phyloP scores from a whole-genome alignment of 2,797 vertebrate species.

The Ficedula albicollis region DNA sequence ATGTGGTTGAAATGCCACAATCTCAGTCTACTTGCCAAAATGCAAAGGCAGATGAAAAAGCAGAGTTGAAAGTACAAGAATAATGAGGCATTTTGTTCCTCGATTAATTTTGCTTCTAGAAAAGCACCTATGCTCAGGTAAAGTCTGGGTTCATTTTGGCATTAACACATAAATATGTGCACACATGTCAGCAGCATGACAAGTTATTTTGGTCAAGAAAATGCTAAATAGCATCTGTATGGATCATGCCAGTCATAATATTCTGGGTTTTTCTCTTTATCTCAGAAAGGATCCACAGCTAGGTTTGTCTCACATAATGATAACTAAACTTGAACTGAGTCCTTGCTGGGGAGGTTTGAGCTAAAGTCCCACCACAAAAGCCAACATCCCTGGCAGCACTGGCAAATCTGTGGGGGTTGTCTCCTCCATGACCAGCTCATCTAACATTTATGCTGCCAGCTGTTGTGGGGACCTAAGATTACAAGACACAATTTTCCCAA shows the following conservation, averaged over 20 bases:
- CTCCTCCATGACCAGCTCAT: not conserved
- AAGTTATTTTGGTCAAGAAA: not conserved
- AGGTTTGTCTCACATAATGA: not conserved
- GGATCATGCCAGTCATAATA: not conserved
- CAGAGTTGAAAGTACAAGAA: not conserved
- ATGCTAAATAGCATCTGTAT: not conserved
- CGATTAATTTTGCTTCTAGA: fast-evolving
- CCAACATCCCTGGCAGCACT: fast-evolving
- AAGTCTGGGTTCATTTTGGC: not conserved
- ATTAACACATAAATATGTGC: not conserved
- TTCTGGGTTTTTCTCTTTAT: not conserved
- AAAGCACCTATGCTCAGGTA: not conserved
- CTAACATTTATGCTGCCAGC: not conserved
- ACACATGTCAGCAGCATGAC: not conserved
- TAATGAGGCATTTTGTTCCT: not conserved
- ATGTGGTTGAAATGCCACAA: not conserved
- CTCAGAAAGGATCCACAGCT: not conserved
- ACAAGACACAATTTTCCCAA: not conserved
- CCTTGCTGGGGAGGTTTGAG: fast-evolving
- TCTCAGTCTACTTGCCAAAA: not conserved
- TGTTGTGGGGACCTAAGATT: fast-evolving
- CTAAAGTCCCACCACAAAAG: not conserved
- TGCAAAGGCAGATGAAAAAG: not conserved
- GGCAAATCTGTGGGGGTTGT: too few relatives aligned
- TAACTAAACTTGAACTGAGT: not conserved